A percentile compares a stretch with the other conserved stretches of the same genome.
Conservation (phyloP, 2,113 vertebrate genomes). For the Fukomys damarensis region DNA sequence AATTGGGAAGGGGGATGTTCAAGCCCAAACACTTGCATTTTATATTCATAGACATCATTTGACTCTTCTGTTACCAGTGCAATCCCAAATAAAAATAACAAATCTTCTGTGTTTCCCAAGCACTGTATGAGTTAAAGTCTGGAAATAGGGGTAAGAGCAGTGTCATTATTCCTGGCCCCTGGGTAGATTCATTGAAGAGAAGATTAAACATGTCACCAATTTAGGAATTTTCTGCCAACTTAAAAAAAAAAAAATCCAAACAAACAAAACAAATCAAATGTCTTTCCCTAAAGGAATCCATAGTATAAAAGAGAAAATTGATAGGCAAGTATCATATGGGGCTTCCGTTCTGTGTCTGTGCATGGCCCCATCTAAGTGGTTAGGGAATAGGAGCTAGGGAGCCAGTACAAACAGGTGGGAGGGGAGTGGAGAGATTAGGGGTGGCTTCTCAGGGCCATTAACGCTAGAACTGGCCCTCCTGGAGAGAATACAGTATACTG, state of each 20-base stretch:
- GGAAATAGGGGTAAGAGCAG: too few relatives aligned
- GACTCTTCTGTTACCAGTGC: not conserved
- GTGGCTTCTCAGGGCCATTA: not conserved
- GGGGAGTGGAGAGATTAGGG: not conserved
- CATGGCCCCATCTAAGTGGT: not conserved
- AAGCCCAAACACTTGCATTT: not conserved
- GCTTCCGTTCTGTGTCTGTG: not conserved
- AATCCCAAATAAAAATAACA: not conserved
- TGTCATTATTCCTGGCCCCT: too few relatives aligned
- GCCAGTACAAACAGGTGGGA: not conserved
- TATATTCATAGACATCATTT: not conserved
- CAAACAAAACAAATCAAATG: too few relatives aligned
- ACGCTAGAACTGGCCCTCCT: not conserved
- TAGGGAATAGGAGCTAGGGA: not conserved
- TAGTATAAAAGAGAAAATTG: not conserved
- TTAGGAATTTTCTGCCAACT: too few relatives aligned
- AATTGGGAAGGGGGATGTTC: not conserved
- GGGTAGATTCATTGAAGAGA: too few relatives aligned
- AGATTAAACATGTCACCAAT: too few relatives aligned
- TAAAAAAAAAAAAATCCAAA: too few relatives aligned
- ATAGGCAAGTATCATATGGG: not conserved
- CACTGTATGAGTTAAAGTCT: too few relatives aligned
- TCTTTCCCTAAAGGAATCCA: not conserved
- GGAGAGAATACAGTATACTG: not conserved
- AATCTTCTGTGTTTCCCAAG: not conserved